These are phyloP conservation scores for Habropoda laboriosa DNA, from an alignment of 1,140 invertebrate genomes.

Conservation along the genomic window DNA sequence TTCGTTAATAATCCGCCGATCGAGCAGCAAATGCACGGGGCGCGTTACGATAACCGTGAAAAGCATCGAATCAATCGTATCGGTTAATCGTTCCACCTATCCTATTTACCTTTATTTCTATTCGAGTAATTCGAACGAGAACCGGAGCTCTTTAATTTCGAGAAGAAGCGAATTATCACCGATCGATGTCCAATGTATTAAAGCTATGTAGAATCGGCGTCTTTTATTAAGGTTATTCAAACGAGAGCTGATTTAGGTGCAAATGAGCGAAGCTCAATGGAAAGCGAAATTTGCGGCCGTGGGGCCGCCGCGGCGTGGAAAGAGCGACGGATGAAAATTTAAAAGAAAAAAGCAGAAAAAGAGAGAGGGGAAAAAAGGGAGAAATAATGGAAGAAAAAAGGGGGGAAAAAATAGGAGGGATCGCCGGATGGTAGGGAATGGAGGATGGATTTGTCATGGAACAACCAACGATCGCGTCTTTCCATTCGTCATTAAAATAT, in stretches of 20 bases:
- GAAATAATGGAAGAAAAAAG: not conserved
- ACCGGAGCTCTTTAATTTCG: not conserved
- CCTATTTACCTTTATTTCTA: too few relatives aligned
- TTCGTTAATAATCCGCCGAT: not conserved
- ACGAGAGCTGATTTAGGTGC: not conserved
- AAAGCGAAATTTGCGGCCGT: not conserved
- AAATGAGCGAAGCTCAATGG: constrained; percentile 7
- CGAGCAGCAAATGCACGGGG: not conserved
- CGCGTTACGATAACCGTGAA: too few relatives aligned
- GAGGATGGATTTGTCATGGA: constrained; percentile 61
- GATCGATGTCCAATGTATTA: not conserved
- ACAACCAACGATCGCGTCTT: constrained; percentile 45
- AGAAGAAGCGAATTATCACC: not conserved
- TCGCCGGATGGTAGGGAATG: not conserved
- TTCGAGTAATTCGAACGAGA: too few relatives aligned
- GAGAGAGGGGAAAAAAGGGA: not conserved
- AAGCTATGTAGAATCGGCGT: not conserved
- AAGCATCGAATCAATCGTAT: too few relatives aligned
- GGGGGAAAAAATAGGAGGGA: not conserved
- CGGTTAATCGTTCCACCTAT: too few relatives aligned
- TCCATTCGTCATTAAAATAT: constrained; percentile 71
- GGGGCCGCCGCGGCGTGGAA: too few relatives aligned
- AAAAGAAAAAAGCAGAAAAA: not conserved
- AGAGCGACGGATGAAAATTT: too few relatives aligned
- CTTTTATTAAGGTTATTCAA: constrained; percentile 14